Base-by-base conservation (phyloP, 2,113 vertebrate species). In the Castor canadensis region DNA sequence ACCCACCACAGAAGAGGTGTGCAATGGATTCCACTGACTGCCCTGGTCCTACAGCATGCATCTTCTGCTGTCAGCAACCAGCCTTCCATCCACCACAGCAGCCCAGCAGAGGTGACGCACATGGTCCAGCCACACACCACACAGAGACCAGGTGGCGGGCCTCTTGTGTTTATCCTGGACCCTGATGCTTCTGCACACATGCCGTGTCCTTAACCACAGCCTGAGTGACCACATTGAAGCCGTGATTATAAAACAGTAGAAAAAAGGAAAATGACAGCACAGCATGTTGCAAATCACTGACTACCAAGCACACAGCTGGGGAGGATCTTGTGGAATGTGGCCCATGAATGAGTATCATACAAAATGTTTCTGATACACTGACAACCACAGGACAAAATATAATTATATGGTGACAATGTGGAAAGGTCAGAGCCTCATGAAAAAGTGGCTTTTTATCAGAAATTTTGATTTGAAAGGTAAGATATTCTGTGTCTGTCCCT, bases 351-450 rank as follows among this genome's bases (percentile, higher is more conserved):
- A 66, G 52, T 6, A 1, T 12, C 3, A 28, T 54, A 69, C 54
- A 32, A 40, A 30, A 28, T 1, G 32, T 19, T 8, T 45, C 43
- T 2, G 32, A 17, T 9, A 24, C 28, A 4, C 9, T 5, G 56
- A n/a, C n/a, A 4, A 6, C 6, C 2, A 8, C 3, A 1, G 24
- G 10, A 35, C 71, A 38, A 30, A 43, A 43, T 1, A 16, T 3
- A 1, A 11, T 12, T 0, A 11, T 5, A 15, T 4, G 3, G 6
- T 0, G 11, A 12, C 30, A 6, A 9, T 0, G 28, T 66, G 40
- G 3, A 49, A 28, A 6, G 32, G 0, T 30, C 64, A 3, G 47
- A 0, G 0, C 4, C 17, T 67, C 82, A 0, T 0, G 0, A 19
- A 28, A 30, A 12, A 1, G 19, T 1, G 30, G 62, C 49, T 17